Evolutionary conservation across 2,888 invertebrate genomes (phyloP).

Genomic region (Tachina lurida): DNA sequence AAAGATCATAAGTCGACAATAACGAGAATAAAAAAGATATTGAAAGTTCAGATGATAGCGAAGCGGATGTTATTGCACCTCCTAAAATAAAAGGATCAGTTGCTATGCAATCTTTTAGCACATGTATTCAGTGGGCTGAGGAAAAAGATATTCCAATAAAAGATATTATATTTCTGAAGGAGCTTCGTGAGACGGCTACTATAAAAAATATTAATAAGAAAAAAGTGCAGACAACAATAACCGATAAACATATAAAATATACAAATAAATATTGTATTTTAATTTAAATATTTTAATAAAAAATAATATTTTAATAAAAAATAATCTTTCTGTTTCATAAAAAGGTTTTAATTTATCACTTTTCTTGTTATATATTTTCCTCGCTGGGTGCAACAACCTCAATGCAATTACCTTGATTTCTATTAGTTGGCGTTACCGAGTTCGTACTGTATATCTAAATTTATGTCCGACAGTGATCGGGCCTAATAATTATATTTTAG

Average conservation of each 20-base stretch:
- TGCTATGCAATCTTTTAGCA: slow-evolving; percentile 8
- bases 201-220: slow-evolving; percentile 13
- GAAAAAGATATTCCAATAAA: slow-evolving; percentile 18
- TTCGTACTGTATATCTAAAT: too few relatives aligned
- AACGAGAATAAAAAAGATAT: too few relatives aligned
- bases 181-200: too few relatives aligned
- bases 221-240: slow-evolving; percentile 16
- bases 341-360: slow-evolving; percentile 7
- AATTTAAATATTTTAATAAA: background rate
- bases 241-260: slow-evolving; percentile 19
- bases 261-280: background rate
- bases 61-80: too few relatives aligned
- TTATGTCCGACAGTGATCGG: too few relatives aligned
- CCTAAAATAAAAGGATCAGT: slow-evolving; percentile 25
- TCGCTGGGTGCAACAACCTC: slow-evolving; percentile 5
- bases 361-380: too few relatives aligned
- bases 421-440: slow-evolving; percentile 3
- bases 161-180: slow-evolving; percentile 11
- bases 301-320: too few relatives aligned
- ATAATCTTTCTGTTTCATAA: background rate
- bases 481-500: too few relatives aligned
- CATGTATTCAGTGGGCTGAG: slow-evolving; percentile 9
- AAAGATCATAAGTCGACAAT: too few relatives aligned
- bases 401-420: slow-evolving; percentile 5
- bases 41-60: too few relatives aligned